Evolutionary conservation across 2,888 invertebrate genomes (phyloP).

Genomic region (Mylabris sibirica): DNA sequence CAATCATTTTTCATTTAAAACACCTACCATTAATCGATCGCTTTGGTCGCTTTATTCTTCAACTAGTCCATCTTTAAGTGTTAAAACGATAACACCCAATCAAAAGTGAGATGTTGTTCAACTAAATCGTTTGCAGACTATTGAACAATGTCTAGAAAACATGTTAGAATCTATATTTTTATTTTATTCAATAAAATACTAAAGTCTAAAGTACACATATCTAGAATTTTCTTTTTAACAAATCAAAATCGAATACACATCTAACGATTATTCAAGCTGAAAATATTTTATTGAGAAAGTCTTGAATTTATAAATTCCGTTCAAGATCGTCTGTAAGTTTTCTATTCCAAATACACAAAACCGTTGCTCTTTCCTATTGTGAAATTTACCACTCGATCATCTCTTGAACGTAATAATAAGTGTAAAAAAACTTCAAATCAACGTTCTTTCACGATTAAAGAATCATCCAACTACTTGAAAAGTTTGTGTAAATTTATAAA

Average conservation of each 20-base stretch:
- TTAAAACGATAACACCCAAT: background rate
- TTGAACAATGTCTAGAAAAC: background rate
- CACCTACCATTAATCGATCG: background rate
- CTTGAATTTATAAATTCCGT: slow-evolving; percentile 12
- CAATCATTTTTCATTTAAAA: slow-evolving; percentile 5
- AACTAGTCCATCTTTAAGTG: background rate
- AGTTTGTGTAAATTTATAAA: too few species aligned
- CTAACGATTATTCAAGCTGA: background rate
- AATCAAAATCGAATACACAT: background rate
- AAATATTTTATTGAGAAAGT: slow-evolving; percentile 17
- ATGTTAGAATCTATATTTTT: background rate
- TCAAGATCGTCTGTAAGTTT: background rate
- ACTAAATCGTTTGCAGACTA: background rate
- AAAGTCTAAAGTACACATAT: background rate
- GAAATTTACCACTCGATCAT: background rate
- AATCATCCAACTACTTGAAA: too few species aligned
- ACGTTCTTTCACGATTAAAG: too few species aligned
- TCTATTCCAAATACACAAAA: background rate
- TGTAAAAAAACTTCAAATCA: too few species aligned
- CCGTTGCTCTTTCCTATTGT: background rate
- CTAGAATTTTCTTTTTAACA: background rate
- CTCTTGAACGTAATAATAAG: too few species aligned
- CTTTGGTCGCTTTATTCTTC: background rate
- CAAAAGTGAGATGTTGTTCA: background rate
- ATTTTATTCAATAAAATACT: background rate